phyloP scores from a whole-genome alignment of 2,113 vertebrate genomes.

The Gila orcuttii region DNA sequence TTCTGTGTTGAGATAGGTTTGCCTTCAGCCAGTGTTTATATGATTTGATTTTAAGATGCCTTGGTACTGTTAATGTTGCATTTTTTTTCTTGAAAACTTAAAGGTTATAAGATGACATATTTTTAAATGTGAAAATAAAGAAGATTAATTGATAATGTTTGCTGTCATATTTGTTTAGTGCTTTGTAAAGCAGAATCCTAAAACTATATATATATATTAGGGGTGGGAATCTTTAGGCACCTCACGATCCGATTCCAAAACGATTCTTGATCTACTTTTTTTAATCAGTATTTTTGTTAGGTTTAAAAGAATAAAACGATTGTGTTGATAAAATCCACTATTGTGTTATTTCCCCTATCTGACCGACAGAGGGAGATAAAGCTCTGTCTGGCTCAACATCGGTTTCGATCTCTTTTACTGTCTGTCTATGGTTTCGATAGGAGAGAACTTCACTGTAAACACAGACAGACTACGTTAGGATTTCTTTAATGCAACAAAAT shows the following conservation, averaged over 20 bases:
- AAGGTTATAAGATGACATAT: slow-evolving; percentile 31
- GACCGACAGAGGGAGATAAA: slow-evolving; percentile 20
- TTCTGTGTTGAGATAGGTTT: neutral
- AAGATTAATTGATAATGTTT: neutral
- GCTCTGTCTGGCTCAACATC: neutral
- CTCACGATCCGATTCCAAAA: too few relatives aligned
- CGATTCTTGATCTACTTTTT: too few relatives aligned
- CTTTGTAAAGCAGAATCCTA: neutral
- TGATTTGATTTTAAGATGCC: slow-evolving; percentile 29
- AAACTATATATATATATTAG: neutral
- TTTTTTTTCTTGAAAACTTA: slow-evolving; percentile 32
- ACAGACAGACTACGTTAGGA: neutral
- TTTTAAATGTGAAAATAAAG: slow-evolving; percentile 60
- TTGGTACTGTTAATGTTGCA: slow-evolving; percentile 24
- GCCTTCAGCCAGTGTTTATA: slow-evolving; percentile 28
- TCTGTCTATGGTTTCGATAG: too few relatives aligned
- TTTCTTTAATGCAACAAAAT: too few relatives aligned
- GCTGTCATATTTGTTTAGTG: neutral
- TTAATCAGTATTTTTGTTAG: too few relatives aligned
- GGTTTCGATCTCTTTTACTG: too few relatives aligned
- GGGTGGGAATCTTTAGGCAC: too few relatives aligned
- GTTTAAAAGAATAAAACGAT: too few relatives aligned
- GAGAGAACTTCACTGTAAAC: neutral
- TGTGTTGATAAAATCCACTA: neutral
- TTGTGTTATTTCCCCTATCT: slow-evolving; percentile 42